Conservation (phyloP, 2,888 invertebrate species). For the Pantelozetes paolii region DNA sequence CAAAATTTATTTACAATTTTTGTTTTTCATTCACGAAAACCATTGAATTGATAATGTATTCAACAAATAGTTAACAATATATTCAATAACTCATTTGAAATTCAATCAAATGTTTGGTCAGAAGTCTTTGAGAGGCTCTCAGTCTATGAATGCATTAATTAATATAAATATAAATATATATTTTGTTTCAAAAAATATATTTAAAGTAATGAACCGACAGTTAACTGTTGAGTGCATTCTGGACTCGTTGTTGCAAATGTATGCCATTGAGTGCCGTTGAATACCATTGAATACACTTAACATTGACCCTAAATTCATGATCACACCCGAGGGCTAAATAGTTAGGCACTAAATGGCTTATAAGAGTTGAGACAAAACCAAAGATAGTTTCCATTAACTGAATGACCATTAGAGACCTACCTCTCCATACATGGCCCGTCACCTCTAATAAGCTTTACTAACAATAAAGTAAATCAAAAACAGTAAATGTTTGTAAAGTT, state of each 20-base stretch:
- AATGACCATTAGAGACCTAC: slow-evolving; percentile 7
- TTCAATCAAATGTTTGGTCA: not conserved
- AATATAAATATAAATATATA: not conserved
- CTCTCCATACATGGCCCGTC: not conserved
- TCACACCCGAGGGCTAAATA: not conserved
- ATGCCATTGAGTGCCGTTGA: not conserved
- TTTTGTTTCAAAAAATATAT: not conserved
- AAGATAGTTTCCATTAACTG: slow-evolving; percentile 27
- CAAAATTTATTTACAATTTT: not conserved
- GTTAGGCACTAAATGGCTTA: not conserved
- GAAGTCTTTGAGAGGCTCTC: not conserved
- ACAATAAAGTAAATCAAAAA: slow-evolving; percentile 4
- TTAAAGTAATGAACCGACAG: not conserved
- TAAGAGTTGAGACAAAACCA: slow-evolving; percentile 3
- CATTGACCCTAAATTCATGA: slow-evolving; percentile 23
- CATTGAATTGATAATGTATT: too few species aligned
- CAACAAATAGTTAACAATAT: not conserved
- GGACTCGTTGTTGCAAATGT: not conserved
- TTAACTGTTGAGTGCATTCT: not conserved
- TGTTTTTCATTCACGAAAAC: not conserved
- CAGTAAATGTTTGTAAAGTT: not conserved
- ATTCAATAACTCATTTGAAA: not conserved
- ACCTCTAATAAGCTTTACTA: not conserved
- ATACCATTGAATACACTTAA: slow-evolving; percentile 21
- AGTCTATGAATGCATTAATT: not conserved